These are phyloP conservation scores for Orchestia grillus DNA, from an alignment of 1,140 invertebrate species.

Conservation along the genomic window DNA sequence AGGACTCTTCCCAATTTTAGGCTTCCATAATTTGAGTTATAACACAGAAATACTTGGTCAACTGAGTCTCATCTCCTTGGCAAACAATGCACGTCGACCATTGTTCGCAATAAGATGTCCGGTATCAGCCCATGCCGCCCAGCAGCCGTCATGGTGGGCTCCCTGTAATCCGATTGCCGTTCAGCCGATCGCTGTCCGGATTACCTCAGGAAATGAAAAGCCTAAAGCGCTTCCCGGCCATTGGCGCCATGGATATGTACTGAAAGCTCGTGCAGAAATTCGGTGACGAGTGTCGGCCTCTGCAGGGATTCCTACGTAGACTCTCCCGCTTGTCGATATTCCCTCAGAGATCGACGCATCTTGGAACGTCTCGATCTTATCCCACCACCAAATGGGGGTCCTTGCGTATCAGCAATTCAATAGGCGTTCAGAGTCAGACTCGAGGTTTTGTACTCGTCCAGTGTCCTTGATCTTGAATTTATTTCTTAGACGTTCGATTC, in stretches of 20 bases:
- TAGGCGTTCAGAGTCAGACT: background rate
- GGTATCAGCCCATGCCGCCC: background rate
- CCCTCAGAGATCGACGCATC: background rate
- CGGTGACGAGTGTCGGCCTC: slow-evolving; percentile 10
- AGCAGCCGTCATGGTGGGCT: background rate
- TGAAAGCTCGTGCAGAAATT: slow-evolving; percentile 25
- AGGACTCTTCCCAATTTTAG: background rate
- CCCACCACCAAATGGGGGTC: background rate
- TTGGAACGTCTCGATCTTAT: background rate
- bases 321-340: background rate
- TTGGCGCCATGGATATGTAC: slow-evolving; percentile 43
- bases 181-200: slow-evolving; percentile 41
- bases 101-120: background rate
- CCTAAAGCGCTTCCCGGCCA: slow-evolving; percentile 53
- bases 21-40: background rate
- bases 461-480: background rate
- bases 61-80: background rate
- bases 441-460: background rate
- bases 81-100: background rate
- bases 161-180: slow-evolving; percentile 47
- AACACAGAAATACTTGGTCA: background rate
- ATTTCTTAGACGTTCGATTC: background rate
- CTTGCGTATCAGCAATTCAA: background rate
- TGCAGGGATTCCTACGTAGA: background rate
- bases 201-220: slow-evolving; percentile 54